Base-by-base conservation (phyloP, 2,113 vertebrate genomes). In the Odontesthes bonariensis region DNA sequence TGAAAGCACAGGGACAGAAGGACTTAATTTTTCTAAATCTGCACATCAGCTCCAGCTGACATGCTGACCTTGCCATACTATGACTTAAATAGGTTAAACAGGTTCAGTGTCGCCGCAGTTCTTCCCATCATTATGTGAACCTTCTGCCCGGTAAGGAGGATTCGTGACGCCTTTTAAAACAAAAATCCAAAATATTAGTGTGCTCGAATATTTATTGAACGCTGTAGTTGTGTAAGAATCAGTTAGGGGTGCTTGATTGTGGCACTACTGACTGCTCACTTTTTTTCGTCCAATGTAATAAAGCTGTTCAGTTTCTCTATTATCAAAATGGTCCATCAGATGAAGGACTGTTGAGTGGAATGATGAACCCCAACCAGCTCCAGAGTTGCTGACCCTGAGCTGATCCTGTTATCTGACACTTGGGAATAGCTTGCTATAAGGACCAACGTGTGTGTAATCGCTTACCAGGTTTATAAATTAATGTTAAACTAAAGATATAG, bases 21-120 rank as follows among this genome's bases (percentile, higher is more conserved):
- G 1, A 72, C 46, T 23, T 69, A 1, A 53, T 67, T 69, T 38
- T 59, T 7, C 33, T 61, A 66, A 66, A 63, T 59, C n/a, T 47
- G 47, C 17, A 0, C 19, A 54, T 53, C 38, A 51, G 69, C 57
- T 70, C 14, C 33, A 72, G 22, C 56, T 2, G 3, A 38, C 53
- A 31, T 70, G 63, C 31, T 23, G n/a, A 60, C 31, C 49, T 70
- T 80, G 20, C 61, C 19, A 55, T n/a, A 38, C 27, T 32, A 13
- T 6, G 6, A 56, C n/a, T 53, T 53, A 69, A 79, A 70, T 38
- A 38, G 27, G 46, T 53, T 53, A 69, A 79, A 70, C 46, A 38
- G 27, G 46, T 63, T 59, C 22, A 23, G 17, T 65, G 13, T 59
- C 49, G 13, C 22, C 33, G 27, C 31, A 44, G 31, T 64, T 62